Base-by-base conservation (phyloP, 2,888 invertebrate genomes). In the Lasius platythorax region DNA sequence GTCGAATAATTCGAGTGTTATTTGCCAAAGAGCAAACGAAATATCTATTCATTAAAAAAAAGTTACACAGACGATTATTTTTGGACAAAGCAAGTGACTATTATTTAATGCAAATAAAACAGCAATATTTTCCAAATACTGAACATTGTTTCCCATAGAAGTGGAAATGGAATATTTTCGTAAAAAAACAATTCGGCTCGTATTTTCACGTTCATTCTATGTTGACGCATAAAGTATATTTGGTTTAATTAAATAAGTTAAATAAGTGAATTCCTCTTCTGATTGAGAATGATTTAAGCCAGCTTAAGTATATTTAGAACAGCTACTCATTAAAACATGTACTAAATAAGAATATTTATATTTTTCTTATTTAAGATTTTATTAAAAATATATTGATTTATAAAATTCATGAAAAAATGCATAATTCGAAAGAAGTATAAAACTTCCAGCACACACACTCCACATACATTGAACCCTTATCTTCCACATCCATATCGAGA, bases 31-130 rank as follows among this genome's bases (percentile, higher is more conserved):
- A 37, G 61, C 15, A 33, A 37, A 18, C 58, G 15, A 72, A 72
- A 79, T 61, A 43, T 79, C 28, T 61, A 61, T 58, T 43, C 43
- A 46, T 72, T 61, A 81, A 61, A 73, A 61, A 61, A 18, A 61
- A 61, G 61, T 61, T 61, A 23, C 23, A 46, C 46, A 46, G 2
- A 3, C 46, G 18, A 61, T 73, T 46, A 73, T 79, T 72, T 33
- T 23, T 33, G 33, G 11, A 12, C 33, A 40, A 79, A 58, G 33
- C 73, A 61, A 58, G 43, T 46, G 73, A 61, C 23, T 70, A 30
- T 70, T 70, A 79, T 79, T 79, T 28, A 53, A 3, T 23, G 15
- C 43, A 43, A 67, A 68, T 68, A 67, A 43, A 78, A 70, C 72
- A 33, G 15, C 8, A 6, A 23, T 23, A 72, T 70, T 58, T 79